Percentiles rank a stretch among this genome's conserved stretches.
phyloP scores from a whole-genome alignment of 2,888 invertebrate species.

The Timandra comae region DNA sequence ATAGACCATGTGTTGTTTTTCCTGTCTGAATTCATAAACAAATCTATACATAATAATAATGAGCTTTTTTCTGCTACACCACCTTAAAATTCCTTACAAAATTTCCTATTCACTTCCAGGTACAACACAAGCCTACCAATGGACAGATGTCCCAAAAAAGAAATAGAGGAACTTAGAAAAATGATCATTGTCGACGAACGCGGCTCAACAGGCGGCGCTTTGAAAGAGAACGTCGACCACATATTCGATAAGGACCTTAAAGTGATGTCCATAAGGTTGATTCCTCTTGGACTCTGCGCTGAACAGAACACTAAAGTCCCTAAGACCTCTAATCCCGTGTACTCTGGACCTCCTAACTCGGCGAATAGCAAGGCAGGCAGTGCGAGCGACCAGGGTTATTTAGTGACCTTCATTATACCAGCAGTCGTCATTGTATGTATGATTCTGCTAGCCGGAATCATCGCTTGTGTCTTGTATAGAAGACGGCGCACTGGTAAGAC shows the following conservation, averaged over 20 bases:
- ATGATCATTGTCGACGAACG: constrained; percentile 82
- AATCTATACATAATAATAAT: too few relatives aligned
- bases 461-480: constrained; percentile 92
- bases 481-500: constrained; percentile 87
- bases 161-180: constrained; percentile 83
- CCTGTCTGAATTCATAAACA: too few relatives aligned
- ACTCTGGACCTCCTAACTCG: constrained; percentile 35
- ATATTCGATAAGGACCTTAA: constrained; percentile 84
- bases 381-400: constrained; percentile 57
- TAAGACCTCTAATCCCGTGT: constrained; percentile 37
- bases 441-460: constrained; percentile 89
- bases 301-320: constrained; percentile 59
- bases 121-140: constrained; percentile 87
- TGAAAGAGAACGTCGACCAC: constrained; percentile 77
- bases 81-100: too few relatives aligned
- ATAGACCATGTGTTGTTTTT: too few relatives aligned
- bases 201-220: constrained; percentile 43
- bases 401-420: constrained; percentile 91
- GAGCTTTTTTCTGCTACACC: too few relatives aligned
- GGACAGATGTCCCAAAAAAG: constrained; percentile 85
- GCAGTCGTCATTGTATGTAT: constrained; percentile 92
- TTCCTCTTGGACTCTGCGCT: constrained; percentile 78
- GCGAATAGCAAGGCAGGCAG: constrained; percentile 47
- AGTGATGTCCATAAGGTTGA: constrained; percentile 79
- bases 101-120: too few relatives aligned